Evolutionary conservation across 2,888 invertebrate genomes (phyloP), one percentile per base, ranked within the genome.

Genomic region (Strigamia transsilvanica): DNA sequence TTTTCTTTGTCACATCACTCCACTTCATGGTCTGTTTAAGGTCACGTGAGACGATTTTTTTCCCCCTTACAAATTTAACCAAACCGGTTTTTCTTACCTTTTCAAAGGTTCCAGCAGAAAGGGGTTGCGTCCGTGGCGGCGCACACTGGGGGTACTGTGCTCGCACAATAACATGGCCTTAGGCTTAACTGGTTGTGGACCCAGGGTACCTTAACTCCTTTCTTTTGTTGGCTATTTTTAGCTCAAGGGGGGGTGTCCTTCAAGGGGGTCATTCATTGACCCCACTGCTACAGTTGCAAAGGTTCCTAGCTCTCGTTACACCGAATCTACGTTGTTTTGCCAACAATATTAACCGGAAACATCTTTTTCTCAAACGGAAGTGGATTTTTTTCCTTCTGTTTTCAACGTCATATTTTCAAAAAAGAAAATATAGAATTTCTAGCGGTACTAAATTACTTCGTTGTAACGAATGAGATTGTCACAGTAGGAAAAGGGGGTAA

Each of bases 151-250:
- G 73, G 73, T 73, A 73, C 27, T 73, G 73, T 23, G 73, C 73
- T 73, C 32, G 73, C 73, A 73, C 73, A 73, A 73, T 73, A 27
- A 32, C 73, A 73, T 32, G 12, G 73, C 73, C 73, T 73, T 73
- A 73, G 73, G 73, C 73, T 27, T 73, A 73, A 73, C 73, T 73
- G 73, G 15, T 73, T 32, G 56, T 56, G 56, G 56, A 56, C 56
- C 56, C 56, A 18, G 56, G 56, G 56, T 56, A 56, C 56, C 56
- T 73, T 73, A 32, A 73, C 73, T 73, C 73, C 73, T 73, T 73
- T 73, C 73, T 73, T 73, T 73, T 73, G 73, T 73, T 73, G 73
- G 32, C 73, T 73, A 73, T 73, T 73, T 73, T 73, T 73, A 73
- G 73, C 32, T 10, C n/a, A 66, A 32, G 73, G 73, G 73, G 73